Percentiles rank a stretch among this genome's conserved stretches.
phyloP scores from a whole-genome alignment of 2,888 invertebrate genomes.

The Hedya salicella region DNA sequence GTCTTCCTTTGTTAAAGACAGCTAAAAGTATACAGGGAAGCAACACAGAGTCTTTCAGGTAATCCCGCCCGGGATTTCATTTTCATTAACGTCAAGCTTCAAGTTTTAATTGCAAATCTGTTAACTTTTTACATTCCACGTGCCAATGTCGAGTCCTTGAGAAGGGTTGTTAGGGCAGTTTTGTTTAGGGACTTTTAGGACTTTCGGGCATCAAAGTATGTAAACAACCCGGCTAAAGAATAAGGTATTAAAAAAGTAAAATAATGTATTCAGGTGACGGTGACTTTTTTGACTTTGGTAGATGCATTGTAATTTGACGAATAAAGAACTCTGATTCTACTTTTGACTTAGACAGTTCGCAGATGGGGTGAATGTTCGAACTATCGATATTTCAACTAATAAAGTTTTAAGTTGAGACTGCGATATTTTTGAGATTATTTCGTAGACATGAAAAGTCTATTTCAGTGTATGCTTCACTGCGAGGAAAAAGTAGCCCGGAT shows the following conservation, averaged over 20 bases:
- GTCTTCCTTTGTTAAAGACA: neutral
- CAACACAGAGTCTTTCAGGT: conserved; percentile 4
- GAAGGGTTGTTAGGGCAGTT: conserved; percentile 8
- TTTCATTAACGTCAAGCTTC: conserved; percentile 8
- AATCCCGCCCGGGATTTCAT: conserved; percentile 2
- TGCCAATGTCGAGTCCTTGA: conserved; percentile 14
- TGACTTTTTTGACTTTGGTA: conserved; percentile 12
- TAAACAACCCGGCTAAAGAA: conserved; percentile 6
- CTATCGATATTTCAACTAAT: neutral
- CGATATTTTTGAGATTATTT: neutral
- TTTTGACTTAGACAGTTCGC: conserved; percentile 12
- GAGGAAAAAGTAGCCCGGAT: neutral
- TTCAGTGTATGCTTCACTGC: neutral
- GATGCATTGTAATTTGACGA: conserved; percentile 10
- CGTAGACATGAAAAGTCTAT: neutral
- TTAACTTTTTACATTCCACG: conserved; percentile 28
- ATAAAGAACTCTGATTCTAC: conserved; percentile 8
- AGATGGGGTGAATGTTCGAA: neutral
- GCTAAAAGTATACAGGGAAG: neutral
- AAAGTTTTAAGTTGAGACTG: neutral
- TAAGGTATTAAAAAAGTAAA: conserved; percentile 7
- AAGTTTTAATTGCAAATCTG: conserved; percentile 32
- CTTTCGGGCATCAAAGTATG: conserved; percentile 1
- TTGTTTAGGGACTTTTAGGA: conserved; percentile 23
- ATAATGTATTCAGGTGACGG: neutral